Conservation (phyloP, 2,797 vertebrate genomes). For the Pipistrellus pipistrellus region DNA sequence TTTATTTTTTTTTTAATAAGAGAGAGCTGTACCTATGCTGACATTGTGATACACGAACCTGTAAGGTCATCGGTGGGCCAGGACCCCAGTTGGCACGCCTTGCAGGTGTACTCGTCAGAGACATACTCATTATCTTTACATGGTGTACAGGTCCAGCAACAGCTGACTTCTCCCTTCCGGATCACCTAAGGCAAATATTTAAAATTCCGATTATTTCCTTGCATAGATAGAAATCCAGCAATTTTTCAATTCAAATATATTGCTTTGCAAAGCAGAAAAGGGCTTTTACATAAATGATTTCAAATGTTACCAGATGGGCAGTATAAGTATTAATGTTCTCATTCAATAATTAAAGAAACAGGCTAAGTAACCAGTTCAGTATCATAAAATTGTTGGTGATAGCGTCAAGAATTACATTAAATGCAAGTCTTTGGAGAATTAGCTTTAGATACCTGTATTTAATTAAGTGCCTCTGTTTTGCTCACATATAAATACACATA, state of each 20-base stretch:
- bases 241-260: background rate
- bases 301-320: background rate
- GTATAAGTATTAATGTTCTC: background rate
- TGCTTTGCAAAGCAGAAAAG: conserved; percentile 12
- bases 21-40: background rate
- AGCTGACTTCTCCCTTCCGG: conserved; percentile 99
- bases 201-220: conserved; percentile 28
- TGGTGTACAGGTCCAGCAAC: conserved; percentile 98
- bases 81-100: conserved; percentile 96
- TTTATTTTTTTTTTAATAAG: background rate
- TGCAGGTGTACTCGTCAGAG: conserved; percentile 98
- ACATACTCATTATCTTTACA: conserved; percentile 99
- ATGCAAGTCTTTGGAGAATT: background rate
- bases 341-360: conserved; percentile 45
- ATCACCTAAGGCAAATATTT: conserved; percentile 92
- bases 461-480: background rate
- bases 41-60: conserved; percentile 88
- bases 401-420: conserved; percentile 6
- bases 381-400: background rate
- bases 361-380: background rate
- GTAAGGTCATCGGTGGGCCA: conserved; percentile 97
- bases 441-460: background rate
- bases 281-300: background rate
- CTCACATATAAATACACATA: background rate
- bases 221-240: background rate